Base-by-base conservation (phyloP, 2,797 vertebrate genomes). In the Dallia pectoralis region DNA sequence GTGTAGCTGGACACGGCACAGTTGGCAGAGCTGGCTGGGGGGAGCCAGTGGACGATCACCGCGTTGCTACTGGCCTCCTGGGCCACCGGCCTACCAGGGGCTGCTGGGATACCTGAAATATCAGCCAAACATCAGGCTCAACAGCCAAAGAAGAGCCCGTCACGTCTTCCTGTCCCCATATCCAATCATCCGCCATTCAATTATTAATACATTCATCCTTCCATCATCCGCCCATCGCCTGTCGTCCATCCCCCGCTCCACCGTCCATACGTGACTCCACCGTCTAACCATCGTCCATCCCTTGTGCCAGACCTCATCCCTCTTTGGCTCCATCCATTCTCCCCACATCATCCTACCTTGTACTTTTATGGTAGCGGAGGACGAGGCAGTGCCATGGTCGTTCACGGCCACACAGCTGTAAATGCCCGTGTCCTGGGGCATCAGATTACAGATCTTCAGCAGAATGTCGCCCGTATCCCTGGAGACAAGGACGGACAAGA, bases 401-500 rank as follows among this genome's bases (percentile, higher is more conserved):
- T 99, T 99, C 12, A 95, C 84, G 0, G 97, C 98, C 64, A 96
- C 93, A 1, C 98, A 99, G 70, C 96, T 99, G 85, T 99, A 99
- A 89, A 99, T 99, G 4, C 98, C 98, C 0, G 97, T 99, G 81
- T 99, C 98, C 80, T 99, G 97, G 18, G 98, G 98, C 96, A 99
- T 96, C 86, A 99, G 86, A 29, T 99, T 99, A 81, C 97, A 98
- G 86, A 99, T 95, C 90, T 98, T 98, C 87, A 99, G 83, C 81
- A 95, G 84, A 81, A 97, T 95, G 83, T 99, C 98, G 1, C 98
- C 98, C 0, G 97, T 96, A 29, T 99, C 97, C 87, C 98, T 99
- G 86, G n/a, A 74, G 3, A 74, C 74, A 75, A 0, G 6, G 27
- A 51, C 44, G 66, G 33, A 40, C 40, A 69, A 71, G 27, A 51